Percentiles rank a stretch among this genome's conserved stretches.
phyloP scores from a whole-genome alignment of 1,140 invertebrate genomes.

The Pantala flavescens region DNA sequence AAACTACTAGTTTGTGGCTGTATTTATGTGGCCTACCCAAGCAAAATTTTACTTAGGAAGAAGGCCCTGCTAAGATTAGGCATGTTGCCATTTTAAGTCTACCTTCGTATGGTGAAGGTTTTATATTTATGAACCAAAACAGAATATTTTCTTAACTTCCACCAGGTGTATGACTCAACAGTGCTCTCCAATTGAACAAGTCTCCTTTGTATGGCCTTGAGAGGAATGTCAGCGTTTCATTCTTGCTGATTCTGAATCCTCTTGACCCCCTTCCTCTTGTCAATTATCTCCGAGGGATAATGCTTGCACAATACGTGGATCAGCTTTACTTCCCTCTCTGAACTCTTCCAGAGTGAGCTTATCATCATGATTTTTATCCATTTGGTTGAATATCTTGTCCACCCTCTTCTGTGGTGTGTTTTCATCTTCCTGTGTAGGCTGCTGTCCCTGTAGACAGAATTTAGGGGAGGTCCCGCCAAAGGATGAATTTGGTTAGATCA shows the following conservation, averaged over 20 bases:
- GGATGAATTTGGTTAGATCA: background rate
- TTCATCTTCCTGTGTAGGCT: slow-evolving; percentile 81
- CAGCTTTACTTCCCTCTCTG: slow-evolving; percentile 94
- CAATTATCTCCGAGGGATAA: slow-evolving; percentile 52
- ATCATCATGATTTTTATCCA: slow-evolving; percentile 98
- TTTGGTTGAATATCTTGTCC: slow-evolving; percentile 95
- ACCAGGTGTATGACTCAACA: background rate
- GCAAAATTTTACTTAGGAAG: background rate
- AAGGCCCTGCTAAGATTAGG: background rate
- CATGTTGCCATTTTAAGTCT: background rate
- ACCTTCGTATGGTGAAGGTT: background rate
- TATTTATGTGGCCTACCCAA: background rate
- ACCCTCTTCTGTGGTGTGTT: slow-evolving; percentile 92
- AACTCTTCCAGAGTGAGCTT: slow-evolving; percentile 95
- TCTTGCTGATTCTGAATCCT: background rate
- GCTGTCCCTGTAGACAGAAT: slow-evolving; percentile 60
- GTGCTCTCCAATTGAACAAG: background rate
- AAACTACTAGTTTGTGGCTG: background rate
- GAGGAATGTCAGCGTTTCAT: background rate
- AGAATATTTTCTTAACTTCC: background rate
- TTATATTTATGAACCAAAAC: background rate
- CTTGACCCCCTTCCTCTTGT: background rate
- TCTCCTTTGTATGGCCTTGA: background rate
- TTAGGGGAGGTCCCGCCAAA: background rate
- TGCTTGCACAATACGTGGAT: slow-evolving; percentile 97